Percentiles rank a stretch among this genome's conserved stretches.
These are phyloP conservation scores for Calidris pygmaea DNA, from an alignment of 2,113 vertebrate genomes.

Conservation along the genomic window DNA sequence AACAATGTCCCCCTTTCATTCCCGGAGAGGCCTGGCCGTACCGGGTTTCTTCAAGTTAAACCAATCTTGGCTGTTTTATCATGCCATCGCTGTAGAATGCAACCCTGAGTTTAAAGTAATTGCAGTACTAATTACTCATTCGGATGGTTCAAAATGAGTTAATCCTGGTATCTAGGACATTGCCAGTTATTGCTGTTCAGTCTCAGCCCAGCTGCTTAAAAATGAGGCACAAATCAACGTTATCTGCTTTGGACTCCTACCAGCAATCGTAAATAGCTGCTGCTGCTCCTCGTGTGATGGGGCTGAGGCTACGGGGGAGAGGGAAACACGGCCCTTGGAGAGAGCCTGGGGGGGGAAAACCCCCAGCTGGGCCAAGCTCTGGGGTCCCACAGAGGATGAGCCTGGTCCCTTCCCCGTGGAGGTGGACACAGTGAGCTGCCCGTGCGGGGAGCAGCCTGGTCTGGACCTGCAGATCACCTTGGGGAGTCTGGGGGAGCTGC, in stretches of 20 bases:
- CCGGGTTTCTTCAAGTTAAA: conserved; percentile 28
- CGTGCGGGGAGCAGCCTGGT: neutral
- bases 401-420: neutral
- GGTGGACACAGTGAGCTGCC: neutral
- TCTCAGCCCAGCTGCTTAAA: neutral
- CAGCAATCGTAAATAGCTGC: neutral
- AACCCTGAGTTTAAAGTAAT: conserved; percentile 57
- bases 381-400: neutral
- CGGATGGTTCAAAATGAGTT: conserved; percentile 35
- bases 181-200: conserved; percentile 3
- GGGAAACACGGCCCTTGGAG: neutral
- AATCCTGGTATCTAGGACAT: neutral
- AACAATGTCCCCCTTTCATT: conserved; percentile 62
- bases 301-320: neutral
- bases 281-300: neutral
- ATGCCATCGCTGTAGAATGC: conserved; percentile 13
- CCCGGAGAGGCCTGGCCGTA: neutral
- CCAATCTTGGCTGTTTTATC: conserved; percentile 48
- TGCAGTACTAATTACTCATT: conserved; percentile 56
- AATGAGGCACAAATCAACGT: neutral
- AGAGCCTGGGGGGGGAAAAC: fast-evolving
- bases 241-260: neutral
- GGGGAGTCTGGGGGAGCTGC: neutral
- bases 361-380: neutral
- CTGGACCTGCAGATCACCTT: neutral